Evolutionary conservation across 2,888 invertebrate genomes (phyloP).

Genomic region (Caradrina clavipalpis): DNA sequence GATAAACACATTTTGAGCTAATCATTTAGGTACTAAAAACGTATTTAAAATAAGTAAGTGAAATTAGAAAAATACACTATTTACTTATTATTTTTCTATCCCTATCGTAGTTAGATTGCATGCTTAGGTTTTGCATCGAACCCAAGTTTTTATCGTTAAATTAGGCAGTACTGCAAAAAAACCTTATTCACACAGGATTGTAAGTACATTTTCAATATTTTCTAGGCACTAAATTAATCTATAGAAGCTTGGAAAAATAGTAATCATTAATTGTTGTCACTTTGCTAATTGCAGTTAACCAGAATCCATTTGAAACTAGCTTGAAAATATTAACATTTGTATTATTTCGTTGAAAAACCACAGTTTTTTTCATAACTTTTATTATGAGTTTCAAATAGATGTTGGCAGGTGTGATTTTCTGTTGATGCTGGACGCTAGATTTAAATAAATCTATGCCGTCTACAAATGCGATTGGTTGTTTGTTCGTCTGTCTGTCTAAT

Average conservation of each 20-base stretch:
- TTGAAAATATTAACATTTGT: neutral
- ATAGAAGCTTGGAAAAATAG: conserved; percentile 38
- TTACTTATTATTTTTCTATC: conserved; percentile 12
- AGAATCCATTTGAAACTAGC: conserved; percentile 18
- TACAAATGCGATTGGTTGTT: conserved; percentile 36
- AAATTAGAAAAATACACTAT: conserved; percentile 32
- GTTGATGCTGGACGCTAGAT: conserved; percentile 26
- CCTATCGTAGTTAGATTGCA: conserved; percentile 27
- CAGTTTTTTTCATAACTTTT: neutral
- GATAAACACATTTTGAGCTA: conserved; percentile 37
- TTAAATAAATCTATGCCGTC: conserved; percentile 18
- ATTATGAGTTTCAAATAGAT: conserved; percentile 10
- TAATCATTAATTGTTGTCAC: conserved; percentile 40
- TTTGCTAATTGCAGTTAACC: conserved; percentile 7
- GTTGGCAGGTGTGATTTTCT: conserved; percentile 31
- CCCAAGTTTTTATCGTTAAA: conserved; percentile 29
- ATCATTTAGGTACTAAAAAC: conserved; percentile 40
- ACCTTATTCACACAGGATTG: neutral
- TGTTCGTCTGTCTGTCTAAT: conserved; percentile 19
- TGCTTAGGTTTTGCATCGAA: conserved; percentile 19
- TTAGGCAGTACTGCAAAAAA: neutral
- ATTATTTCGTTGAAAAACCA: neutral
- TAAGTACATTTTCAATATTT: conserved; percentile 1
- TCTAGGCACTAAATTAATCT: conserved; percentile 2
- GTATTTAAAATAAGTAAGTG: conserved; percentile 32